Base-by-base conservation (phyloP, 2,113 vertebrate species). In the Talpa occidentalis region DNA sequence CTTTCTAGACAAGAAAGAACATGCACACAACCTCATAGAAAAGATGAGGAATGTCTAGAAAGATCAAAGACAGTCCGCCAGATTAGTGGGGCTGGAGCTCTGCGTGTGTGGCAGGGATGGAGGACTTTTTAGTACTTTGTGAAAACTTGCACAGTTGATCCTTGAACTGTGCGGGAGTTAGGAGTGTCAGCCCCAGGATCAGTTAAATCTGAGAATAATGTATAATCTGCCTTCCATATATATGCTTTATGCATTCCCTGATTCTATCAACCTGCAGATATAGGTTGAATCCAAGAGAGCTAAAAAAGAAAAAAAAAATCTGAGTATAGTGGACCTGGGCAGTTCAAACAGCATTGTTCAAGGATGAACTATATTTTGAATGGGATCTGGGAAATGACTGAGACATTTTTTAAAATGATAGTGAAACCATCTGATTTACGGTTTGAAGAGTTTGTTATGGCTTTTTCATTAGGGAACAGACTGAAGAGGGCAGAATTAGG, bases 361-460 rank as follows among this genome's bases (percentile, higher is more conserved):
- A 49, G 12, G 47, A 10, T 49, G 7, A 49, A 12, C 16, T 54
- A 28, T 26, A 60, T 24, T 59, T 59, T 59, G 56, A 59, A 59
- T 59, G 56, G 56, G 56, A 59, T 59, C 5, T 7, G 15, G 12
- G 49, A 52, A 52, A 52, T 16, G 10, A 52, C 49, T 52, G 15
- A 47, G 40, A 85, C 3, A 26, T 22, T 89, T 32, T 69, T 80
- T 37, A 76, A 6, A 78, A 73, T 15, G 80, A 30, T 42, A 52
- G 5, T 83, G 52, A 77, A 0, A 49, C 15, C 6, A 12, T 26
- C 19, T 35, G 24, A 60, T 4, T 67, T 70, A 9, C 19, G 2
- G 7, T n/a, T 89, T 82, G 47, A 90, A 81, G 72, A 87, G 62
- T 42, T 67, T 62, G 35, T 81, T 72, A n/a, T 73, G 60, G 3